Evolutionary conservation across 2,888 invertebrate genomes (phyloP).

Genomic region (Plagodis pulveraria): DNA sequence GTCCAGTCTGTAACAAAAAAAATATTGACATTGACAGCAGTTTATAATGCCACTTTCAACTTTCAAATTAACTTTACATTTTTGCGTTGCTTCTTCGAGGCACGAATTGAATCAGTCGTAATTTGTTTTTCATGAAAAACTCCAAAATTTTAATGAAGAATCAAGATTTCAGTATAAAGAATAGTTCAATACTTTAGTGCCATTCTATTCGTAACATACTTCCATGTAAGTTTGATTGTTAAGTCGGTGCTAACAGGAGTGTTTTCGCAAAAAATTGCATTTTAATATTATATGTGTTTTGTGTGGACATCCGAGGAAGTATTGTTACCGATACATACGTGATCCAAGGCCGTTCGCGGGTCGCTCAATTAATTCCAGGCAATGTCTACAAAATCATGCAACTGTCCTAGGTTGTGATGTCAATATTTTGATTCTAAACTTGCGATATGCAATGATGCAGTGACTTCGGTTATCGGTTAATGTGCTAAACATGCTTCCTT

Average conservation of each 20-base stretch:
- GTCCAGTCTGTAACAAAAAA: too few relatives aligned
- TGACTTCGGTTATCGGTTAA: constrained; percentile 50
- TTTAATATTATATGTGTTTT: constrained; percentile 38
- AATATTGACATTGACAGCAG: too few relatives aligned
- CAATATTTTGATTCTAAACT: constrained; percentile 51
- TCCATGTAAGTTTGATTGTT: constrained; percentile 28
- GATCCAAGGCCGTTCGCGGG: constrained; percentile 61
- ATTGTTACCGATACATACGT: constrained; percentile 66
- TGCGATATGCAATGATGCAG: constrained; percentile 45
- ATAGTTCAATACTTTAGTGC: neutral
- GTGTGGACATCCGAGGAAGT: constrained; percentile 53
- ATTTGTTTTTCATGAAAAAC: constrained; percentile 44
- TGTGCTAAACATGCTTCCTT: constrained; percentile 45
- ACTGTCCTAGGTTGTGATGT: neutral
- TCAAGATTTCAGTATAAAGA: neutral
- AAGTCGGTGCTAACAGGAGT: constrained; percentile 13
- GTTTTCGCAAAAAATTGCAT: constrained; percentile 37
- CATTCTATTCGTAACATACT: neutral
- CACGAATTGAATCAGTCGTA: constrained; percentile 66
- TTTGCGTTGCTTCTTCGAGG: neutral
- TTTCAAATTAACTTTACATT: neutral
- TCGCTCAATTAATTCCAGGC: constrained; percentile 41
- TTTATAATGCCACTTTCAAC: too few relatives aligned
- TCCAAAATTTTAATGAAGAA: constrained; percentile 17
- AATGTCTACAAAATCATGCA: constrained; percentile 11